Evolutionary conservation across 2,797 vertebrate genomes (phyloP).

Genomic region (Anas capensis): DNA sequence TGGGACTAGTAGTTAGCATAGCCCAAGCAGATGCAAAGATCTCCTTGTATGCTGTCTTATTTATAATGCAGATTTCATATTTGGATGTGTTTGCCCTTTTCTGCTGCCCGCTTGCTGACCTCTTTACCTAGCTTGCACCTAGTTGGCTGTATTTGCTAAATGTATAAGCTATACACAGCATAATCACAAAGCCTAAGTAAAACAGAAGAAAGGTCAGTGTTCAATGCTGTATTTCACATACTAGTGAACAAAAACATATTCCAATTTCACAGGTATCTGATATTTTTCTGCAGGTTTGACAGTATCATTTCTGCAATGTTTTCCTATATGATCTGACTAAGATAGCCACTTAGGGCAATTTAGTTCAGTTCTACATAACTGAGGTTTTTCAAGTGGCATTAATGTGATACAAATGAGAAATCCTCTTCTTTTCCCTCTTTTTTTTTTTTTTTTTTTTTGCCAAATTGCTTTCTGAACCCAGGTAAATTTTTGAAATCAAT

Average conservation of each 20-base stretch:
- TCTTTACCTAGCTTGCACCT: neutral
- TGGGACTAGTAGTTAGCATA: neutral
- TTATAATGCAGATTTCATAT: neutral
- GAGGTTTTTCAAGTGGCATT: neutral
- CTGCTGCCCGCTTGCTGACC: neutral
- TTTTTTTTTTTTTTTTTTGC: neutral
- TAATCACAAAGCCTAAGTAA: neutral
- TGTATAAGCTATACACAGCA: neutral
- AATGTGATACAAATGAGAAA: neutral
- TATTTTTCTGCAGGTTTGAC: neutral
- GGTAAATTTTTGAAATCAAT: neutral
- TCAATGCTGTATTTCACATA: neutral
- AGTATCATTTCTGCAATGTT: neutral
- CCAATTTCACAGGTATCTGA: neutral
- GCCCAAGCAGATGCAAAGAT: neutral
- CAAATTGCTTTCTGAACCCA: neutral
- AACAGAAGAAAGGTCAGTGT: neutral
- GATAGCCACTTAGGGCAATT: neutral
- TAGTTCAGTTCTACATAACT: neutral
- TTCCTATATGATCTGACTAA: neutral
- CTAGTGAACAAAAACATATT: neutral
- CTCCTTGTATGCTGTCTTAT: neutral
- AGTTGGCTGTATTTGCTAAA: neutral
- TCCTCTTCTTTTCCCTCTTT: neutral
- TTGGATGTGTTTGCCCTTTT: neutral